phyloP scores from a whole-genome alignment of 2,113 vertebrate species.

The Reinhardtius hippoglossoides region DNA sequence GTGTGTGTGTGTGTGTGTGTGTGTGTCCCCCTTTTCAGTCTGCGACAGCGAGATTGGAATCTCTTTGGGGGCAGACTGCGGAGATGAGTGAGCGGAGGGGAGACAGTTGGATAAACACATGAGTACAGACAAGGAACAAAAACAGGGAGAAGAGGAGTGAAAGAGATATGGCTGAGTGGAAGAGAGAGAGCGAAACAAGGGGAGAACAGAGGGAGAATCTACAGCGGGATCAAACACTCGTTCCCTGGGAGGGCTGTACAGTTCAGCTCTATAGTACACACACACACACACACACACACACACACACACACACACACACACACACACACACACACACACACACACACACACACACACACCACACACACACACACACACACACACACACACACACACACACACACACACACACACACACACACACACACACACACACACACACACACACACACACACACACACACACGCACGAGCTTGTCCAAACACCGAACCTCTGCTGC shows the following conservation, averaged over 20 bases:
- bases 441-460: not conserved
- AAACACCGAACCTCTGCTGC: constrained; percentile 38
- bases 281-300: not conserved
- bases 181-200: not conserved
- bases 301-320: not conserved
- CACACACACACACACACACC: not conserved
- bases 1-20: too few relatives aligned
- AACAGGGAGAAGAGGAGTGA: not conserved
- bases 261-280: not conserved
- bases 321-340: not conserved
- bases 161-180: constrained; percentile 21
- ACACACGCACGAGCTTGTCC: constrained; percentile 36
- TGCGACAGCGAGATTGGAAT: constrained; percentile 61
- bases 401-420: not conserved
- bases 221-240: constrained; percentile 27
- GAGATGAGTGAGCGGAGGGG: constrained; percentile 40
- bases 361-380: not conserved
- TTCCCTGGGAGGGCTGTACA: constrained; percentile 28
- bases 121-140: constrained; percentile 15
- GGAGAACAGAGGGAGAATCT: constrained; percentile 9
- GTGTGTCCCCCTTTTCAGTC: constrained; percentile 28
- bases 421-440: not conserved
- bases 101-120: constrained; percentile 33
- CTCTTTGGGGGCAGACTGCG: constrained; percentile 41
- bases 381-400: not conserved